Evolutionary conservation across 2,797 vertebrate species (phyloP), one percentile per base, ranked within the genome.

Genomic region (Scolopax rusticola): DNA sequence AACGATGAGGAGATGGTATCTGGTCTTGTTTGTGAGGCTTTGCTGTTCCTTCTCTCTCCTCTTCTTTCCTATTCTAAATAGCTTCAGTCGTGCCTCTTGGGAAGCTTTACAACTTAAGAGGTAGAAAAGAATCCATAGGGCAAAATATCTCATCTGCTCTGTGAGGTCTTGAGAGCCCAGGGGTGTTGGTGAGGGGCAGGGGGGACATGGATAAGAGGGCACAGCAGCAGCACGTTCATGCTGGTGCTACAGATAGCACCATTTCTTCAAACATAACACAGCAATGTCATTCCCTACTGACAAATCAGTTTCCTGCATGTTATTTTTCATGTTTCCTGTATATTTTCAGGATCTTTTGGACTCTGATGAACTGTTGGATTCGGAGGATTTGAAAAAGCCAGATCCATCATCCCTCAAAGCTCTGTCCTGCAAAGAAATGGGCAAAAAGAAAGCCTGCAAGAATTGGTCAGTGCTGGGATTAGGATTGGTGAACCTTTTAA

Each of bases 341-440:
- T 76, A 13, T 43, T 64, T 94, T 63, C 63, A 99, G 99, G 99
- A 99, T 91, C 97, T 99, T 90, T 81, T 99, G 28, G 99, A 99
- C 96, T 99, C 99, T 0, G 99, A 99, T 81, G 98, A 99, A 41
- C 98, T 99, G 70, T 96, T 99, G 84, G 99, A 99, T 81, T 98
- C 98, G 5, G 99, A 99, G 2, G 99, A 99, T 91, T 95, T 99
- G 48, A 99, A 99, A 97, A 99, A 99, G 92, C 99, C 99, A 2
- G 99, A 99, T 71, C 98, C 99, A 1, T 96, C 97, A 0, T 99
- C 99, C 60, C 98, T 99, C 47, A 98, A 97, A 95, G 98, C 98
- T 2, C 50, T 98, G 0, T 94, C 94, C 11, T 99, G 99, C 90
- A 99, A 99, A 65, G 98, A 98, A 17, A 97, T 97, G 56, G 97